Base-by-base conservation (phyloP, 1,140 invertebrate genomes). In the Microplitis mediator region DNA sequence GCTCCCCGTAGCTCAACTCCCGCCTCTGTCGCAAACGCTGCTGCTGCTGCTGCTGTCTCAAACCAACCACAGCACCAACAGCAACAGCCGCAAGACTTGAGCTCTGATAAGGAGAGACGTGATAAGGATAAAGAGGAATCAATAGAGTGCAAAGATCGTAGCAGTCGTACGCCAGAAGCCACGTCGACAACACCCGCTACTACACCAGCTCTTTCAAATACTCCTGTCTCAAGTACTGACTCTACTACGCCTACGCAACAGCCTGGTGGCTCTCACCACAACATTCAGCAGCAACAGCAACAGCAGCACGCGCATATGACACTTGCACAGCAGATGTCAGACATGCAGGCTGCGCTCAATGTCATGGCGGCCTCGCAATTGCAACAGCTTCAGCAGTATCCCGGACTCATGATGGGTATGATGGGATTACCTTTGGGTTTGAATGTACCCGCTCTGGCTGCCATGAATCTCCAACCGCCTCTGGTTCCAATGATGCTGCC, bases 401-500 rank as follows among this genome's bases (percentile, higher is more conserved):
- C 86, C 3, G 84, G 85, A 51, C 66, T 87, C 3, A 86, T 87
- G 85, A 89, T 92, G 90, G 88, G 89, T 16, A 92, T 91, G 90
- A 92, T 96, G 89, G 93, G 92, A n/a, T 89, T 96, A 80, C 92
- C 93, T 11, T 85, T 96, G 74, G 94, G 94, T n/a, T 88, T 96
- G 62, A 95, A 94, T 77, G 89, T 95, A 78, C 92, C 93, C 60
- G 94, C 94, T 34, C 84, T 95, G 74, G 94, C 94, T 0, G 94
- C 94, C 0, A 95, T 95, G 94, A 95, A 95, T 84, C 86, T 96
- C 9, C 94, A 95, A 83, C 94, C 94, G 9, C 94, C 94, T 0
- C 83, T 97, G 56, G 94, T 97, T 72, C 95, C 95, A 2, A 91
- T 97, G 87, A 96, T 97, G 94, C 90, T 96, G 89, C 93, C 95